Base-by-base conservation (phyloP, 2,113 vertebrate species). In the Poeciliopsis retropinna region DNA sequence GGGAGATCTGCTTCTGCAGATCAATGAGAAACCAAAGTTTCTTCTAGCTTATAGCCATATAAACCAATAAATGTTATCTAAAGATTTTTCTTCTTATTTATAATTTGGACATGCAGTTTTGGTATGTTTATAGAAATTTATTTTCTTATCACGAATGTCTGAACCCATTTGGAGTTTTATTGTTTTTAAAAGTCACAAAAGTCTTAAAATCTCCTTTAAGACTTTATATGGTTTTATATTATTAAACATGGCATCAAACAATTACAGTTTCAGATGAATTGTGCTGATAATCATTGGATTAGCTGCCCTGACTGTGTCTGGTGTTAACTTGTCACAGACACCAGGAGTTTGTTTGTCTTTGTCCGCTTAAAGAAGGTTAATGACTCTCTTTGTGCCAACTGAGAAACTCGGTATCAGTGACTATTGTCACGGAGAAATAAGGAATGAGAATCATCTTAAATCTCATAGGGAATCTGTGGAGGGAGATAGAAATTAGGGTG, bases 401-500 rank as follows among this genome's bases (percentile, higher is more conserved):
- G 73, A 72, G 73, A 77, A 66, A 64, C 66, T 67, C 27, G 60
- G 62, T 77, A 81, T 79, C 73, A 77, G 72, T 87, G 81, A 83
- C 79, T 87, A 83, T 65, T 19, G n/a, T 87, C 85, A 75, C 84
- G 2, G 82, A 73, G 72, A 87, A 85, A 92, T 90, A 88, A 90
- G 83, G 88, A 83, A 92, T 91, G 86, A 91, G 72, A 82, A 70
- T 70, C 64, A 75, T 41, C 14, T 37, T 37, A 37, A 37, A 37
- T 3, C 10, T 12, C 34, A 11, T 11, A 3, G 34, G 34, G 34
- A 37, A 37, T 54, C 47, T 54, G 2, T 25, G 47, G 2, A 22
- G 17, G 22, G 47, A 54, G 47, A 17, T 25, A 8, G 25, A 54
- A 19, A 54, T 54, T 54, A 25, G 5, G 22, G 47, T 25, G 7